phyloP scores from a whole-genome alignment of 2,888 invertebrate genomes.

The Agrochola circellaris region DNA sequence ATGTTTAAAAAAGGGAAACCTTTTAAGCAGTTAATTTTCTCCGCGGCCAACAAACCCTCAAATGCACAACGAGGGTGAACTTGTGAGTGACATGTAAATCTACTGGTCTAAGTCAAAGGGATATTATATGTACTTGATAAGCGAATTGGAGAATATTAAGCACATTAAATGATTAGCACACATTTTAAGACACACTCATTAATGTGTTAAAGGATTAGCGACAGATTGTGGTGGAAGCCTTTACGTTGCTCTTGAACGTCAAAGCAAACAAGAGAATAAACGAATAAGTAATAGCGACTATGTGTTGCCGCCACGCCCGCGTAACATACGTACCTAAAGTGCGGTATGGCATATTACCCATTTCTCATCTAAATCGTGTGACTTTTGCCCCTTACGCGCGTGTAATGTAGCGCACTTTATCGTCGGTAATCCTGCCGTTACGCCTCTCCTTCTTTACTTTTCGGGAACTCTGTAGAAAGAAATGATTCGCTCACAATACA shows the following conservation, averaged over 20 bases:
- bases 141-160: constrained; percentile 20
- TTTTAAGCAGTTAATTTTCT: constrained; percentile 67
- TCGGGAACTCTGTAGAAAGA: constrained; percentile 47
- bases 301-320: constrained; percentile 62
- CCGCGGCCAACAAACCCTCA: constrained; percentile 53
- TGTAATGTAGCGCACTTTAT: constrained; percentile 83
- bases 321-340: constrained; percentile 73
- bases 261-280: constrained; percentile 65
- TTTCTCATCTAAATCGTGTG: constrained; percentile 84
- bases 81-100: constrained; percentile 63
- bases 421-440: constrained; percentile 79
- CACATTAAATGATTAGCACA: constrained; percentile 28
- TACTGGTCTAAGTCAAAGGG: constrained; percentile 31
- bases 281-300: constrained; percentile 68
- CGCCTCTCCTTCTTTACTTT: constrained; percentile 68
- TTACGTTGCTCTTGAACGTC: constrained; percentile 56
- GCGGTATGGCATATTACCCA: constrained; percentile 78
- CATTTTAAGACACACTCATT: constrained; percentile 21
- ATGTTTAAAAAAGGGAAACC: constrained; percentile 69
- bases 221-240: constrained; percentile 37
- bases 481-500: constrained; percentile 60
- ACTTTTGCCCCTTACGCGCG: constrained; percentile 78
- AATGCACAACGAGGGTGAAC: constrained; percentile 63
- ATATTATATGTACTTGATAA: constrained; percentile 34
- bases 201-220: constrained; percentile 36